Conservation (phyloP, 2,113 vertebrate species). For the Ondatra zibethicus region DNA sequence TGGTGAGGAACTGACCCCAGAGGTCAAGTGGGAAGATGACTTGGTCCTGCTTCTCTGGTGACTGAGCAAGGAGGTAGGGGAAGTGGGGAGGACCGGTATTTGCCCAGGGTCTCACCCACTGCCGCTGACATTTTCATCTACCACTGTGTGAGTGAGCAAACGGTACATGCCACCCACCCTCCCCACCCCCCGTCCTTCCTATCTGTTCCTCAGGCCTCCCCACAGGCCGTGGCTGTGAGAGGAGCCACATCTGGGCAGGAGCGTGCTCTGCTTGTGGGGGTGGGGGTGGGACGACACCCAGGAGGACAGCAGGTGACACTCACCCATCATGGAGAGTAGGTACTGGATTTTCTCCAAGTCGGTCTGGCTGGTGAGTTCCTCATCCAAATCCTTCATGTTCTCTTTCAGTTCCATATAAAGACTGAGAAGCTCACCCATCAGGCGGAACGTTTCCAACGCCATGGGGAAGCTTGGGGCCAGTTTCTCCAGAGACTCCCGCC, state of each 20-base stretch:
- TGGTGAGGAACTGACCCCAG: neutral
- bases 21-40: neutral
- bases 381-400: conserved; percentile 80
- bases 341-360: conserved; percentile 83
- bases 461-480: conserved; percentile 65
- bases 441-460: conserved; percentile 80
- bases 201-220: neutral
- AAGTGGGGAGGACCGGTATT: neutral
- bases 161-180: too few relatives aligned
- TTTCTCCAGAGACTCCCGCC: neutral
- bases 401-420: conserved; percentile 81
- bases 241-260: neutral
- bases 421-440: conserved; percentile 76
- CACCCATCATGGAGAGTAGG: conserved; percentile 62
- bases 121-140: neutral
- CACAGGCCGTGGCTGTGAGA: neutral
- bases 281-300: too few relatives aligned
- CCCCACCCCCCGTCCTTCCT: too few relatives aligned
- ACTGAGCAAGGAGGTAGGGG: too few relatives aligned
- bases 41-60: neutral
- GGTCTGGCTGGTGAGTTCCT: conserved; percentile 54
- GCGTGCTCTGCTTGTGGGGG: too few relatives aligned
- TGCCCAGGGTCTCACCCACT: neutral
- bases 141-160: neutral
- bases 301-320: fast-evolving